Evolutionary conservation across 2,797 vertebrate species (phyloP).

Genomic region (Thunnus albacares): DNA sequence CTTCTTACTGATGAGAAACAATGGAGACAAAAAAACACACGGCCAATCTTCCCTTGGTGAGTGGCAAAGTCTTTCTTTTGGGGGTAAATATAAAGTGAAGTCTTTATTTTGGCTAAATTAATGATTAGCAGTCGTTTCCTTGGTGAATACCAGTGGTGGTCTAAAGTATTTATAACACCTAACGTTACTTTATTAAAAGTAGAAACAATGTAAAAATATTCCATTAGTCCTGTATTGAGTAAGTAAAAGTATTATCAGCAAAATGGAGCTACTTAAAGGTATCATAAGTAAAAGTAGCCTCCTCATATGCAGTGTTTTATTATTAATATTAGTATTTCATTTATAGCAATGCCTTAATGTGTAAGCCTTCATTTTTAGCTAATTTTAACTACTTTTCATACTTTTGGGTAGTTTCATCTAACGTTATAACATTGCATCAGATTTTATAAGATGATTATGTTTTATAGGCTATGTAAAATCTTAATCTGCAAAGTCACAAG

Average conservation of each 20-base stretch:
- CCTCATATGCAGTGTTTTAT: too few species aligned
- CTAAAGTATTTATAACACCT: background rate
- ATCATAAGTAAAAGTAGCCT: too few species aligned
- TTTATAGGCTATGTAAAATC: too few species aligned
- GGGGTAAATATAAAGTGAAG: background rate
- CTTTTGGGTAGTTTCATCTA: background rate
- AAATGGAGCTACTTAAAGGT: too few species aligned
- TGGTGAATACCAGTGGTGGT: background rate
- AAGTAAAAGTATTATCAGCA: too few species aligned
- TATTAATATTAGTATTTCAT: too few species aligned
- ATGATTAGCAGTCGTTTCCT: background rate
- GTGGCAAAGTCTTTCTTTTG: background rate
- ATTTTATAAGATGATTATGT: too few species aligned
- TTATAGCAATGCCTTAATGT: background rate
- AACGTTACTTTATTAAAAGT: background rate
- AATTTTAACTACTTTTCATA: background rate
- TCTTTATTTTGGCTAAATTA: background rate
- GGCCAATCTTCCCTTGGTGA: conserved; percentile 54
- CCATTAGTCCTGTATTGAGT: background rate
- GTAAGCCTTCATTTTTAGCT: background rate
- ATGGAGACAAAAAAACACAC: conserved; percentile 26
- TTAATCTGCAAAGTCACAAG: too few species aligned
- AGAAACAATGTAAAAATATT: background rate
- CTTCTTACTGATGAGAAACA: background rate
- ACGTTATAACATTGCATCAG: background rate